Evolutionary conservation across 2,888 invertebrate genomes (phyloP).

Genomic region (Heterodera filipjevi): DNA sequence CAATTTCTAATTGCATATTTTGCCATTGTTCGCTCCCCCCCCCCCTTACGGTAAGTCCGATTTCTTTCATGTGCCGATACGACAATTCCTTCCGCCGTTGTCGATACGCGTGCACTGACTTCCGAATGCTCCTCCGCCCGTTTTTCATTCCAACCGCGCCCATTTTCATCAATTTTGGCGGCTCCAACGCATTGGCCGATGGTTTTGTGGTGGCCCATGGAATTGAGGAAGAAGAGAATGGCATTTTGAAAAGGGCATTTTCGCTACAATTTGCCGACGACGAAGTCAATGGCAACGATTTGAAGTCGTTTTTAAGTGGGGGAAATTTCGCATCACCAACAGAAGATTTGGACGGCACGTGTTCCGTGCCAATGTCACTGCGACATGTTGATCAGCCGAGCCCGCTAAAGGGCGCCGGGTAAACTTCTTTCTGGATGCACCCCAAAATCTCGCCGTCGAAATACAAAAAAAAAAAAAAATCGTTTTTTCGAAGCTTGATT

Average conservation of each 20-base stretch:
- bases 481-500: no score
- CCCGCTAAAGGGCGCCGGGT: neutral
- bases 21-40: neutral
- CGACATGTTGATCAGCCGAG: neutral
- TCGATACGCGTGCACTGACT: constrained; percentile 19
- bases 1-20: no score
- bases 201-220: neutral
- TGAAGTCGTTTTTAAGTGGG: neutral
- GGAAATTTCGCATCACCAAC: neutral
- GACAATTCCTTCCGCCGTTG: constrained; percentile 17
- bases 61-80: constrained; percentile 25
- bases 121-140: constrained; percentile 8
- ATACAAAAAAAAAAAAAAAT: no score
- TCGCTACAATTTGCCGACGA: neutral
- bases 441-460: no score
- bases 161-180: neutral
- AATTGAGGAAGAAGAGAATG: neutral
- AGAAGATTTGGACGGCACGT: neutral
- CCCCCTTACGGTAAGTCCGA: constrained; percentile 16
- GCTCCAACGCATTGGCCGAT: neutral
- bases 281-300: neutral
- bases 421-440: no score
- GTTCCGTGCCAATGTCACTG: neutral
- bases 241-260: neutral
- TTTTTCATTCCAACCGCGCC: neutral